Evolutionary conservation across 2,888 invertebrate species (phyloP).

Genomic region (Euzophera pinguis): DNA sequence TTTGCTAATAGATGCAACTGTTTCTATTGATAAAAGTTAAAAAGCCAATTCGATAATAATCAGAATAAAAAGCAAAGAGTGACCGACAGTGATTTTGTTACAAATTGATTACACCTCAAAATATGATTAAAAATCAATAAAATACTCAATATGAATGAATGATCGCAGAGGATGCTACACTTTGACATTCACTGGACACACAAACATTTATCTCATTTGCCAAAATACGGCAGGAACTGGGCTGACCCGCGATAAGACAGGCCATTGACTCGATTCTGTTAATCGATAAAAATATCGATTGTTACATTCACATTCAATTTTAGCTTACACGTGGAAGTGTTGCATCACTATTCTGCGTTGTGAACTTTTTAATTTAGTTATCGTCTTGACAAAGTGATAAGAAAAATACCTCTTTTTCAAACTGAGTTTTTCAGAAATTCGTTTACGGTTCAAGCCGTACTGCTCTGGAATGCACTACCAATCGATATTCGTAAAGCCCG

Average conservation of each 20-base stretch:
- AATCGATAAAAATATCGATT: conserved; percentile 35
- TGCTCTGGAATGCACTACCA: no score
- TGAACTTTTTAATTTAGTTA: not conserved
- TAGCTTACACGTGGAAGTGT: conserved; percentile 33
- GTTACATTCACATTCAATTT: conserved; percentile 31
- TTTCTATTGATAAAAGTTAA: no score
- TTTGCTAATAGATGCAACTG: no score
- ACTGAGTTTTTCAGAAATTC: no score
- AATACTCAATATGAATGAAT: no score
- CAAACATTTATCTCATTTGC: conserved; percentile 4
- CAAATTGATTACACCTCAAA: no score
- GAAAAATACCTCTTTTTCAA: not conserved
- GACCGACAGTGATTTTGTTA: no score
- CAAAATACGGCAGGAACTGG: conserved; percentile 11
- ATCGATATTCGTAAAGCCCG: no score
- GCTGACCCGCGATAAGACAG: conserved; percentile 24
- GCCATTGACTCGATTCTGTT: conserved; percentile 51
- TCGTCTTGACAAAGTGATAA: not conserved
- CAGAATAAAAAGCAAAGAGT: no score
- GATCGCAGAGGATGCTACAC: not conserved
- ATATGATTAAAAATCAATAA: no score
- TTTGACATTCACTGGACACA: conserved; percentile 5
- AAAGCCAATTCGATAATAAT: no score
- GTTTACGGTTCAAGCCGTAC: no score
- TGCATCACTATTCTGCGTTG: conserved; percentile 25